Conservation (phyloP, 2,888 invertebrate genomes). For the Taphrorychus bicolor region DNA sequence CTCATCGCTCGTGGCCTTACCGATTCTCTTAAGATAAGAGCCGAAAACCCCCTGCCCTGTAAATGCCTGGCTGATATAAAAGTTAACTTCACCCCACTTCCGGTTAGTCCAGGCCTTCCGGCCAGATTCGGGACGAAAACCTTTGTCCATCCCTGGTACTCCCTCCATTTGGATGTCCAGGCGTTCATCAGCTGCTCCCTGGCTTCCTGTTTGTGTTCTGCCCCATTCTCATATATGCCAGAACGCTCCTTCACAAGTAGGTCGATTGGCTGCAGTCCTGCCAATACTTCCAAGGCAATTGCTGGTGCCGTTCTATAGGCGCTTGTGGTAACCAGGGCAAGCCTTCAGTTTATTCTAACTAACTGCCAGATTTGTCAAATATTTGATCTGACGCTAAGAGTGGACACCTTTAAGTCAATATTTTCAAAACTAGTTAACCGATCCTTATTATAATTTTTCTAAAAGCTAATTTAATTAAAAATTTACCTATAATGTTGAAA, state of each 20-base stretch:
- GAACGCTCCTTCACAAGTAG: not conserved
- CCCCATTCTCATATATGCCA: not conserved
- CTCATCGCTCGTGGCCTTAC: not conserved
- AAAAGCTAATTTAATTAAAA: no score
- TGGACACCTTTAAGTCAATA: no score
- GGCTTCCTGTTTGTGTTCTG: not conserved
- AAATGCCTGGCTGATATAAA: not conserved
- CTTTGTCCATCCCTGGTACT: not conserved
- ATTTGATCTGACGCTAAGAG: no score
- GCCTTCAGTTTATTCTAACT: no score
- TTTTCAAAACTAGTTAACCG: no score
- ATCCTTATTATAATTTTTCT: no score
- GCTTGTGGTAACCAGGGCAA: not conserved
- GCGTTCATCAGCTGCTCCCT: not conserved
- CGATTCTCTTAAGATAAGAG: not conserved
- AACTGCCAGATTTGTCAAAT: no score
- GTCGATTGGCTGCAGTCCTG: not conserved
- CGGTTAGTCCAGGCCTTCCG: not conserved
- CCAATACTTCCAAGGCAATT: not conserved
- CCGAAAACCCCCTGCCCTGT: not conserved
- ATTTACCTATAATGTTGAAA: no score
- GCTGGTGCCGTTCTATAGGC: not conserved
- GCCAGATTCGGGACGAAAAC: not conserved
- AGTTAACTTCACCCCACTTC: not conserved
- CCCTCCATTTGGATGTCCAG: not conserved